Percentiles rank a stretch among this genome's conserved stretches.
These are phyloP conservation scores for Drosophila putrida DNA, from an alignment of 2,888 invertebrate genomes.

Conservation along the genomic window DNA sequence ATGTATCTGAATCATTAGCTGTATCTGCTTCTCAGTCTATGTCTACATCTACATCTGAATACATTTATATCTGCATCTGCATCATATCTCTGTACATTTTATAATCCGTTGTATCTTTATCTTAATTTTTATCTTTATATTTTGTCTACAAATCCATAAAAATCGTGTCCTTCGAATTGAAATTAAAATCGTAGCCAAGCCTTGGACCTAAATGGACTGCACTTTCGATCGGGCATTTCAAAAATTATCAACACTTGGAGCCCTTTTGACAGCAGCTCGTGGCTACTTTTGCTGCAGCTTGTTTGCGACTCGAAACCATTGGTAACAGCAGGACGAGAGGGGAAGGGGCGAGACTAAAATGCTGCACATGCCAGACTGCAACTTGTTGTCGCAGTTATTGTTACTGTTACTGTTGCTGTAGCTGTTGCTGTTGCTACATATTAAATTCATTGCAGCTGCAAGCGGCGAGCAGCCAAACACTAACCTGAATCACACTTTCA, in stretches of 20 bases:
- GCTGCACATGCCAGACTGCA: slow-evolving; percentile 57
- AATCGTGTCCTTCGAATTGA: slow-evolving; percentile 1
- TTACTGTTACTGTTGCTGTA: slow-evolving; percentile 36
- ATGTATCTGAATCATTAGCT: background rate
- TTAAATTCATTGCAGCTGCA: slow-evolving; percentile 76
- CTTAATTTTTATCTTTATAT: background rate
- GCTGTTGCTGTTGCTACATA: slow-evolving; percentile 55
- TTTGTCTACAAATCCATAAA: background rate
- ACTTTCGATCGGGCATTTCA: slow-evolving; percentile 10
- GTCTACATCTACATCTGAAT: background rate
- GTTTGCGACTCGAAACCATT: background rate
- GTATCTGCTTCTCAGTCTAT: background rate
- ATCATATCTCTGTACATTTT: background rate
- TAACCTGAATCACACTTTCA: slow-evolving; percentile 64
- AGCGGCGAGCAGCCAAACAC: slow-evolving; percentile 43
- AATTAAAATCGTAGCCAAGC: background rate
- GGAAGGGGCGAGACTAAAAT: slow-evolving; percentile 55
- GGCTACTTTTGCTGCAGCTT: slow-evolving; percentile 30
- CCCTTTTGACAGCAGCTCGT: slow-evolving; percentile 63
- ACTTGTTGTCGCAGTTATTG: slow-evolving; percentile 50
- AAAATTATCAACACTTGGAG: slow-evolving; percentile 53
- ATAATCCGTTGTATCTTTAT: background rate
- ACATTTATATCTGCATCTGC: background rate
- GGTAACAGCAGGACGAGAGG: background rate
- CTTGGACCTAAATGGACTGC: slow-evolving; percentile 3